These are phyloP conservation scores for Caenorhabditis sp. DNA, from an alignment of 2,888 invertebrate species.

Conservation along the genomic window DNA sequence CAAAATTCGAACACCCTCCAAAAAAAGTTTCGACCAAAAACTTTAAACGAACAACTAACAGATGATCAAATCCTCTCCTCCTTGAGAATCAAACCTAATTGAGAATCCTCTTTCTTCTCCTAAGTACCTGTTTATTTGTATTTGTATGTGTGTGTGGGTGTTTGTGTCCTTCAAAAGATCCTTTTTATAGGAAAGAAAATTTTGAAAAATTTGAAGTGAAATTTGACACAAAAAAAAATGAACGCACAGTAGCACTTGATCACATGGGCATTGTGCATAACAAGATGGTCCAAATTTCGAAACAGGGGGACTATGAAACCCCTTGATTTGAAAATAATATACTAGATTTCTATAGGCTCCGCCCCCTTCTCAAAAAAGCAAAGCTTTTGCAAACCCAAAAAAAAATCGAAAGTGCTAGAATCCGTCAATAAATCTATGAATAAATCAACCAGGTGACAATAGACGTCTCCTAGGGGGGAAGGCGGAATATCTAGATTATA, in stretches of 20 bases:
- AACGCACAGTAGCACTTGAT: not conserved
- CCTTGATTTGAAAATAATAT: too few species aligned
- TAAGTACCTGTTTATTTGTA: conserved; percentile 18
- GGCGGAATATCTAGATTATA: conserved; percentile 16
- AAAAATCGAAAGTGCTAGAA: not conserved
- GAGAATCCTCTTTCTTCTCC: not conserved
- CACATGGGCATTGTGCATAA: too few species aligned
- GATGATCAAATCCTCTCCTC: too few species aligned
- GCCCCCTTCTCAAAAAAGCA: too few species aligned
- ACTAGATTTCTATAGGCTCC: too few species aligned
- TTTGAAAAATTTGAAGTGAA: too few species aligned
- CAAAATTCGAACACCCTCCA: too few species aligned
- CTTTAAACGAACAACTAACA: too few species aligned
- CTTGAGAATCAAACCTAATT: conserved; percentile 1
- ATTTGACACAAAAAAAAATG: conserved; percentile 6
- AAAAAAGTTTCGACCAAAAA: too few species aligned
- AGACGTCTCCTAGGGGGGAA: not conserved
- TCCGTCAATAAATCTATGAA: not conserved
- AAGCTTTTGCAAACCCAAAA: not conserved
- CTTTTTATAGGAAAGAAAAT: not conserved
- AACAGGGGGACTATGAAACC: not conserved
- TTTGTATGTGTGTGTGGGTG: conserved; percentile 16
- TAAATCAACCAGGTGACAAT: not conserved
- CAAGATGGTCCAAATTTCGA: too few species aligned
- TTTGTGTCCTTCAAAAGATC: conserved; percentile 25